Conservation (phyloP, 1,140 invertebrate species). For the Rhopalosiphum maidis region DNA sequence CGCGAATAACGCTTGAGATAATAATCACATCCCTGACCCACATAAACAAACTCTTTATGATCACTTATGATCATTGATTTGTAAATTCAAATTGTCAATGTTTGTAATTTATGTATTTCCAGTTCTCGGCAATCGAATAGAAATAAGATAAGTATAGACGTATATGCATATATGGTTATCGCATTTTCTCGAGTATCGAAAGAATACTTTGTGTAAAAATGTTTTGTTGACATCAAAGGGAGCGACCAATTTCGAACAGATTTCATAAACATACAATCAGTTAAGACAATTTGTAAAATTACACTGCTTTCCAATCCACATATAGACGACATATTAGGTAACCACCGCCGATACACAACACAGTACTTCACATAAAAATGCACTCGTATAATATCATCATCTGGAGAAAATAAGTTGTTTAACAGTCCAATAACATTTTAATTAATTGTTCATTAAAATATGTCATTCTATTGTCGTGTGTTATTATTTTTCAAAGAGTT, state of each 20-base stretch:
- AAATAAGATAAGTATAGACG: not conserved
- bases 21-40: not conserved
- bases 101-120: not conserved
- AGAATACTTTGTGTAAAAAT: not conserved
- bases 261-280: not conserved
- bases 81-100: conserved; percentile 5
- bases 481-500: too few relatives aligned
- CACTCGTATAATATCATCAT: too few relatives aligned
- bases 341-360: too few relatives aligned
- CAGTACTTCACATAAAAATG: not conserved
- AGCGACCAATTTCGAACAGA: not conserved
- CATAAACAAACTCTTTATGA: not conserved
- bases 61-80: not conserved
- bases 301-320: not conserved
- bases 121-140: not conserved
- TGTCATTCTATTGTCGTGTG: too few relatives aligned
- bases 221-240: not conserved
- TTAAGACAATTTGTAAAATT: not conserved
- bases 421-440: too few relatives aligned
- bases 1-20: not conserved
- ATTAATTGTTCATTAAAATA: too few relatives aligned
- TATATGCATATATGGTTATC: not conserved
- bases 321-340: not conserved
- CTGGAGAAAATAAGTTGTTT: too few relatives aligned
- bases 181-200: not conserved